phyloP scores from a whole-genome alignment of 2,888 invertebrate genomes.

The Meta bourneti region DNA sequence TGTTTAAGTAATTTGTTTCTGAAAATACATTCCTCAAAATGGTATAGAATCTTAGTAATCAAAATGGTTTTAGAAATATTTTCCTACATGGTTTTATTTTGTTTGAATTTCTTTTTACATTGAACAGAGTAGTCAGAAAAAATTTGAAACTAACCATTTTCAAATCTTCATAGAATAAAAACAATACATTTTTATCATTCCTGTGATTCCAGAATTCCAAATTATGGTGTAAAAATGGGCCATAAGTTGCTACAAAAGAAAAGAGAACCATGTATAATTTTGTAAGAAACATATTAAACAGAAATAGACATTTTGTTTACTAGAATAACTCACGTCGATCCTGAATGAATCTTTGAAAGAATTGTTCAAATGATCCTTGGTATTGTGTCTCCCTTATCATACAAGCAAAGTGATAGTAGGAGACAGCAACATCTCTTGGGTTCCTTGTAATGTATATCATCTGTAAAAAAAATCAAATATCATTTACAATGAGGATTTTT shows the following conservation, averaged over 20 bases:
- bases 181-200: constrained; percentile 86
- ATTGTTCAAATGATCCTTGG: constrained; percentile 81
- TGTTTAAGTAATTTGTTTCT: too few relatives aligned
- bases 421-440: constrained; percentile 82
- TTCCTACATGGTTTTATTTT: neutral
- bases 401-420: constrained; percentile 81
- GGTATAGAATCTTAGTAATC: too few relatives aligned
- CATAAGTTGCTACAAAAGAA: constrained; percentile 79
- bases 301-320: neutral
- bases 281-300: constrained; percentile 1
- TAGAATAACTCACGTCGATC: constrained; percentile 80
- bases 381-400: constrained; percentile 80
- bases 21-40: too few relatives aligned
- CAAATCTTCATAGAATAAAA: constrained; percentile 90
- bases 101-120: neutral
- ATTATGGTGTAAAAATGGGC: constrained; percentile 79
- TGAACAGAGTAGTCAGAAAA: neutral
- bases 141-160: constrained; percentile 83
- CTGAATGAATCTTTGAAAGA: constrained; percentile 80
- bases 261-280: constrained; percentile 7
- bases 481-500: neutral
- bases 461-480: constrained; percentile 78
- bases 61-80: too few relatives aligned
- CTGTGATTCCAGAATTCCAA: constrained; percentile 81
- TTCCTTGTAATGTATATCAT: constrained; percentile 82